Conservation (phyloP, 2,113 vertebrate species). For the Aegithalos caudatus region DNA sequence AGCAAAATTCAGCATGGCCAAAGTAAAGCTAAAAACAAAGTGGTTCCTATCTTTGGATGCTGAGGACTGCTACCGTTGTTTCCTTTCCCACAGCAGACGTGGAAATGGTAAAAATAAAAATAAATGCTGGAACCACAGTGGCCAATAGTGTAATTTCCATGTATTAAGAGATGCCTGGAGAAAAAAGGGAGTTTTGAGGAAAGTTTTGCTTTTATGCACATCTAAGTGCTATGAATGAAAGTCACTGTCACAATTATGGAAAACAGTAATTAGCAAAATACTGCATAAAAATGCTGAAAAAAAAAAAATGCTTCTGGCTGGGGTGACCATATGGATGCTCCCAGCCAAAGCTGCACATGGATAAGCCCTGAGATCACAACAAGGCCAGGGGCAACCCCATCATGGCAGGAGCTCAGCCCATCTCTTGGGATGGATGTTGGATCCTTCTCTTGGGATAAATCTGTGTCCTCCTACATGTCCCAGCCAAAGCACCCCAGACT, state of each 20-base stretch:
- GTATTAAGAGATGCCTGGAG: not conserved
- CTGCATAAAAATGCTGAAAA: not conserved
- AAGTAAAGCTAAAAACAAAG: constrained; percentile 8
- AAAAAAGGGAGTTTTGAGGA: not conserved
- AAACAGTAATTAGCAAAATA: not conserved
- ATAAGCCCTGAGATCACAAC: not conserved
- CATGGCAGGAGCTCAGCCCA: not conserved
- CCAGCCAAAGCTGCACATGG: not conserved
- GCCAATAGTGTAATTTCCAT: not conserved
- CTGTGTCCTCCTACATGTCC: not conserved
- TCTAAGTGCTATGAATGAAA: not conserved
- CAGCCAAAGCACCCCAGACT: not conserved
- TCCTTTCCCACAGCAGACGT: not conserved
- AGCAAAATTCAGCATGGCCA: not conserved
- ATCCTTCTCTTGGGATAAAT: not conserved
- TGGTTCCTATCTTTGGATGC: constrained; percentile 22
- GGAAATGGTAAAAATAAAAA: constrained; percentile 33
- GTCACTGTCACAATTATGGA: not conserved
- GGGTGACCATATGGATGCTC: not conserved
- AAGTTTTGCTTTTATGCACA: not conserved
- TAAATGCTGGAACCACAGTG: not conserved
- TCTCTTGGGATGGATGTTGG: not conserved
- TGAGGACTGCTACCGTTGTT: not conserved
- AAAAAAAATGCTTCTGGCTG: not conserved
- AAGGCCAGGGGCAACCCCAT: too few species aligned